Base-by-base conservation (phyloP, 2,888 invertebrate species). In the Pyralis farinalis region DNA sequence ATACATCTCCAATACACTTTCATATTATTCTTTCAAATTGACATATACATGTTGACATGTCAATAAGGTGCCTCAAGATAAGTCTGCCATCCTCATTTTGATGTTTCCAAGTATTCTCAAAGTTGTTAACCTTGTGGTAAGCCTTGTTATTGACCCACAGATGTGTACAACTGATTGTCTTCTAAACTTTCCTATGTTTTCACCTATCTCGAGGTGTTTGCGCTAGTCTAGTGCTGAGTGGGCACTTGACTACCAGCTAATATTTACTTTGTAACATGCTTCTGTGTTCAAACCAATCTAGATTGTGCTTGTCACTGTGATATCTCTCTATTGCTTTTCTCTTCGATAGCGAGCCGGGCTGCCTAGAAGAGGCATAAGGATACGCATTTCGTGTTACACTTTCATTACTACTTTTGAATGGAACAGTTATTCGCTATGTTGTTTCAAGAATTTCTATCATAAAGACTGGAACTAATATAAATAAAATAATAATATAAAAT, bases 241-340 rank as follows among this genome's bases (percentile, higher is more conserved):
- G 12, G 12, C 36, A 33, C 29, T 32, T 20, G 33, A 51, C 56
- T 58, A 49, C 47, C 16, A 55, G 34, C 25, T 7, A 39, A 53
- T 55, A 46, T 66, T 62, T 58, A 37, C 49, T 44, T 53, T 50
- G 61, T 52, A 53, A 52, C 51, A 27, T 39, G 49, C 53, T 49
- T 55, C 49, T 42, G 50, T 48, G 43, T 46, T 42, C 42, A 34
- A 34, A 40, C 39, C 37, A 29, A 48, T 48, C 35, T 28, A 42
- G 36, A 45, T 45, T 37, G 7, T 32, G 32, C 25, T 12, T 9
- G 32, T 43, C 38, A 12, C 34, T 22, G 30, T 25, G 9, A 9
- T 34, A 20, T 34, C 25, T 34, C 25, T 35, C 34, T 27, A 35
- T 12, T 31, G 31, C 31, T 31, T 31, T 31, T 31, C 31, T 12